Base-by-base conservation (phyloP, 2,888 invertebrate species). In the Lepidocyrtoides sp. region DNA sequence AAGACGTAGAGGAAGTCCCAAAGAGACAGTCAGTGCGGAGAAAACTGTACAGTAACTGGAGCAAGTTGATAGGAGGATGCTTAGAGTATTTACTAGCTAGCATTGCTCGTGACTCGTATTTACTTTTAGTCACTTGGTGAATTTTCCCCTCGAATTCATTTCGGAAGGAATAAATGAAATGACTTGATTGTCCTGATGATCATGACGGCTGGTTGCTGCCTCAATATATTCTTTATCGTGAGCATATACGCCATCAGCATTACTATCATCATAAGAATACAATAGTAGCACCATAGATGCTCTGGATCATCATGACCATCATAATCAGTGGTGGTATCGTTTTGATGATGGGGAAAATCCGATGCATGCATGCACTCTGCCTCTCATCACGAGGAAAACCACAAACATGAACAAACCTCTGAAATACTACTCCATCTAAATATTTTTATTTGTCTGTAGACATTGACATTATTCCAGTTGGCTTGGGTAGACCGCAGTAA, bases 121-220 rank as follows among this genome's bases (percentile, higher is more conserved):
- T 20, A 32, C 29, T 29, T 10, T n/a, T 14, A 57, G 54, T 23
- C n/a, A 29, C 41, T 72, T 72, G 41, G 41, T 29, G 36, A 48
- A 84, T 83, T 91, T 69, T 91, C 91, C 77, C 87, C 91, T 75
- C 41, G 82, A 63, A 32, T 84, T 66, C 79, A 83, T 77, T 32
- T 63, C 20, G 82, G 79, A 63, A 89, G 72, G 90, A 92, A 92
- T 90, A 92, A 92, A 92, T 92, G 92, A 92, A 92, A 92, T 92
- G 91, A 92, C 90, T 92, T 92, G 92, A 92, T 92, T 92, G 91
- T 90, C 91, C 81, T 84, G 85, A 91, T 77, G 89, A 91, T 84
- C 69, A 91, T 85, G 72, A 66, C 79, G 79, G 69, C 41, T 88
- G 63, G 57, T 77, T 48, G 57, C 48, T 63, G 77, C 29, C 41